These are phyloP conservation scores for Boloria selene DNA, from an alignment of 2,888 invertebrate species.

Conservation along the genomic window DNA sequence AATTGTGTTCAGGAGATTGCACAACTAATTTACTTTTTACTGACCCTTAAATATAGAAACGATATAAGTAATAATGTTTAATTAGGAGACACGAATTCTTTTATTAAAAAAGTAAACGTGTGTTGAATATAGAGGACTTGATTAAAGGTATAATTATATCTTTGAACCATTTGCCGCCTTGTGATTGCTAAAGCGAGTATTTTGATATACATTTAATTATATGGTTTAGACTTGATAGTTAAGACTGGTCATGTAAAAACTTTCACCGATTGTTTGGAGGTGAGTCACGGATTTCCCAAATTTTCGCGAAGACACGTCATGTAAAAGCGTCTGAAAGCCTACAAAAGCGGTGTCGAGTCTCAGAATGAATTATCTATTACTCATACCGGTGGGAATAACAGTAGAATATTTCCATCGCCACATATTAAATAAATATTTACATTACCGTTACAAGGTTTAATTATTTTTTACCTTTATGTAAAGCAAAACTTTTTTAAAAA, in stretches of 20 bases:
- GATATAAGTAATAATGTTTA: slow-evolving; percentile 40
- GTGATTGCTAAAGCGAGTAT: not conserved
- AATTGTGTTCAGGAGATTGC: slow-evolving; percentile 36
- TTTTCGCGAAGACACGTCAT: slow-evolving; percentile 55
- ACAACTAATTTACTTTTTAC: slow-evolving; percentile 33
- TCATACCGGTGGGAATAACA: slow-evolving; percentile 51
- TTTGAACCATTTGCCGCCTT: slow-evolving; percentile 18
- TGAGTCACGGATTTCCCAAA: slow-evolving; percentile 79
- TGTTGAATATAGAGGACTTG: slow-evolving; percentile 26
- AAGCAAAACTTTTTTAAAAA: not conserved
- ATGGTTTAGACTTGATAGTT: slow-evolving; percentile 1
- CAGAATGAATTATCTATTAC: slow-evolving; percentile 59
- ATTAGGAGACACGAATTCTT: slow-evolving; percentile 38
- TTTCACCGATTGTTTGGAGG: slow-evolving; percentile 51
- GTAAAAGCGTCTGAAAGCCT: slow-evolving; percentile 65
- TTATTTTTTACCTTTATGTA: slow-evolving; percentile 6
- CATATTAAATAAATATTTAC: not conserved
- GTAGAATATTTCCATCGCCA: slow-evolving; percentile 8
- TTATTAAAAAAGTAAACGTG: slow-evolving; percentile 30
- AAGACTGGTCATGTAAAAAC: slow-evolving; percentile 25
- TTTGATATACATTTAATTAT: not conserved
- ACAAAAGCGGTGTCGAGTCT: slow-evolving; percentile 62
- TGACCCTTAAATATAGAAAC: slow-evolving; percentile 24
- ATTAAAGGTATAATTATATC: slow-evolving; percentile 24
- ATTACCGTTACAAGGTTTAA: not conserved